phyloP scores from a whole-genome alignment of 1,140 invertebrate genomes.

The Eufriesea mexicana region DNA sequence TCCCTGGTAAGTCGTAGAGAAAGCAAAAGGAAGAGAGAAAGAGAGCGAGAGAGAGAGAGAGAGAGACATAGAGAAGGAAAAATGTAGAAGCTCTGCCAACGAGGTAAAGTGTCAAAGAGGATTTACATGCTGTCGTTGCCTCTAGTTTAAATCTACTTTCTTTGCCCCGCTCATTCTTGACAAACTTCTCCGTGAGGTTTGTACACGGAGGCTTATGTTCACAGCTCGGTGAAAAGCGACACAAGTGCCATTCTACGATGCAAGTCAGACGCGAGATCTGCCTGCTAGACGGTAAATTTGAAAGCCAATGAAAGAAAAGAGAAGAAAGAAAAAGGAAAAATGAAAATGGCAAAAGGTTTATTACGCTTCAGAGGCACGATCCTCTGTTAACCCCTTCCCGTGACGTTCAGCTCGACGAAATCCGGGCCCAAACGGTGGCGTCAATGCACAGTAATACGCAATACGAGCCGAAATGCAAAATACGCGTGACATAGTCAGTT shows the following conservation, averaged over 20 bases:
- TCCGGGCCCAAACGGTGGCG: too few relatives aligned
- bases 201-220: constrained; percentile 22
- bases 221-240: constrained; percentile 29
- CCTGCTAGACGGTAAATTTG: not conserved
- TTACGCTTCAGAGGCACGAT: not conserved
- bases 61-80: not conserved
- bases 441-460: too few relatives aligned
- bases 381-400: too few relatives aligned
- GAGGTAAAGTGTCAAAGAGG: constrained; percentile 38
- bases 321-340: not conserved
- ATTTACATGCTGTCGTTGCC: constrained; percentile 33
- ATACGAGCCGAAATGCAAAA: too few relatives aligned
- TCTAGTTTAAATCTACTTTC: constrained; percentile 47
- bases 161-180: constrained; percentile 33
- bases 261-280: constrained; percentile 24
- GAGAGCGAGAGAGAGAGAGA: too few relatives aligned
- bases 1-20: too few relatives aligned
- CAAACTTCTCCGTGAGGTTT: not conserved
- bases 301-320: not conserved
- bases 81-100: not conserved
- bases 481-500: too few relatives aligned
- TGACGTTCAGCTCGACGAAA: too few relatives aligned
- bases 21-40: too few relatives aligned
- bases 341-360: not conserved
- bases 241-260: constrained; percentile 8